These are phyloP conservation scores for Tineola bisselliella DNA, from an alignment of 2,888 invertebrate species.

Conservation along the genomic window DNA sequence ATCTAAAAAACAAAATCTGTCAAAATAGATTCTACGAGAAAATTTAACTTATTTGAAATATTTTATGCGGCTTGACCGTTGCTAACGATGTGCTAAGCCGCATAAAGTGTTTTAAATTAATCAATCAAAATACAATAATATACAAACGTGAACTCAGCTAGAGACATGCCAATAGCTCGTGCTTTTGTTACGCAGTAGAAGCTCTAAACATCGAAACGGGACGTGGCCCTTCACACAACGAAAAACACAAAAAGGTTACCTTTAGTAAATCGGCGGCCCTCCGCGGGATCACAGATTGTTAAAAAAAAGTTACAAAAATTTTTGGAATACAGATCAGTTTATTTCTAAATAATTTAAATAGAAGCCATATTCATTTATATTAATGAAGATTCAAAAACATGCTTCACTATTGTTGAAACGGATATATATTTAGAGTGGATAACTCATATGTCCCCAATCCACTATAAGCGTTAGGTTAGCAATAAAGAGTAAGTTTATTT, in stretches of 20 bases:
- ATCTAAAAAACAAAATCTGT: too few relatives aligned
- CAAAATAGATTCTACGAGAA: too few relatives aligned
- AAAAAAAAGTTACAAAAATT: slow-evolving; percentile 61
- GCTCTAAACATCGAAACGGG: background rate
- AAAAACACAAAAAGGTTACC: slow-evolving; percentile 38
- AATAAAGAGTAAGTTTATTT: slow-evolving; percentile 11
- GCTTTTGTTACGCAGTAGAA: background rate
- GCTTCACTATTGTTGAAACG: slow-evolving; percentile 33
- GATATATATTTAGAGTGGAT: slow-evolving; percentile 25
- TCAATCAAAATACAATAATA: too few relatives aligned
- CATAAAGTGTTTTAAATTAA: too few relatives aligned
- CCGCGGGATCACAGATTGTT: slow-evolving; percentile 53
- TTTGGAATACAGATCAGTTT: slow-evolving; percentile 63
- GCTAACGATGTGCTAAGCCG: too few relatives aligned
- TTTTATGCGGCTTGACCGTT: too few relatives aligned
- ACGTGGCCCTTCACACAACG: background rate
- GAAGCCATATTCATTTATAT: slow-evolving; percentile 33
- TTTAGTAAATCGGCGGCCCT: slow-evolving; percentile 46
- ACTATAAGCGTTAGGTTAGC: slow-evolving; percentile 50
- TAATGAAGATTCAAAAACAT: slow-evolving; percentile 22
- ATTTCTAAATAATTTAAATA: slow-evolving; percentile 56
- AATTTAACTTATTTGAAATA: too few relatives aligned
- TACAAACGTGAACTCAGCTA: too few relatives aligned
- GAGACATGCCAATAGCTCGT: background rate
- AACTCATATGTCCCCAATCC: slow-evolving; percentile 40